A percentile compares a stretch with the other conserved stretches of the same genome.
Evolutionary conservation across 2,113 vertebrate species (phyloP).

Genomic region (Lycocorax pyrrhopterus): DNA sequence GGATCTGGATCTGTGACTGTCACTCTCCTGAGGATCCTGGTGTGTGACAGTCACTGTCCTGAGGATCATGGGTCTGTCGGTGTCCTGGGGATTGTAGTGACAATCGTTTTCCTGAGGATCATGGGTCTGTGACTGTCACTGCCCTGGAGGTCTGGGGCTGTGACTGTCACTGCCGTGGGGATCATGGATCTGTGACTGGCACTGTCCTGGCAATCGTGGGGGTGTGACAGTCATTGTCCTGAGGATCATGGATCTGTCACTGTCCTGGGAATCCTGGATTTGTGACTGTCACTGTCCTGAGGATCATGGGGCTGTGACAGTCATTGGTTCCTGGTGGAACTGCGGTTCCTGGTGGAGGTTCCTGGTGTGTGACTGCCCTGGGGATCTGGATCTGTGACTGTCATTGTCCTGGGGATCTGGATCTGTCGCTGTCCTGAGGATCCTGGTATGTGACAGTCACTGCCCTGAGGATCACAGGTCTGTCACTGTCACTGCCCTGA

Average conservation of each 20-base stretch:
- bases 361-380: background rate
- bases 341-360: too few relatives aligned
- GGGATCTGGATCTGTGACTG: background rate
- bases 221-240: too few relatives aligned
- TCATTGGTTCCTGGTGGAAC: background rate
- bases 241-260: background rate
- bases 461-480: background rate
- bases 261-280: background rate
- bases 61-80: too few relatives aligned
- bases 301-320: too few relatives aligned
- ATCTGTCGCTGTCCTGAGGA: background rate
- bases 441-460: background rate
- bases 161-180: background rate
- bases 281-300: background rate
- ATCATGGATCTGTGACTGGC: background rate
- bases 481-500: background rate
- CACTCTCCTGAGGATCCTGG: too few relatives aligned
- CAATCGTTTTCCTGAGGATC: too few relatives aligned
- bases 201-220: background rate
- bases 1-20: too few relatives aligned
- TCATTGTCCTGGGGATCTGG: background rate
- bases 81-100: too few relatives aligned
- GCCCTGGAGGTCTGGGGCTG: too few relatives aligned
- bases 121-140: background rate
- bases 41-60: too few relatives aligned